Evolutionary conservation across 2,888 invertebrate species (phyloP), one percentile per base, ranked within the genome.

Genomic region (Miltochrista miniata): DNA sequence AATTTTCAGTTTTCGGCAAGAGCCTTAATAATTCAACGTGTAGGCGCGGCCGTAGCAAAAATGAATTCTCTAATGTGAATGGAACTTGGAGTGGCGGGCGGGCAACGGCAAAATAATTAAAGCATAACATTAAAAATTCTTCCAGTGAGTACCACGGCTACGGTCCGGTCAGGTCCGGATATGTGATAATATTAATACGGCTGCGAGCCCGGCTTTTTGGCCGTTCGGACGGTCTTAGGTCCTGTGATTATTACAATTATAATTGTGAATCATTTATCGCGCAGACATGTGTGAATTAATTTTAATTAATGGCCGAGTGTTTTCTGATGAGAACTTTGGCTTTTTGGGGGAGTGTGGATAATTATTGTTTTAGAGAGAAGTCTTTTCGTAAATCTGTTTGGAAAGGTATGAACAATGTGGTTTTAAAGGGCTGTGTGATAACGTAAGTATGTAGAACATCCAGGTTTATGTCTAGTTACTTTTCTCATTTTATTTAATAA

Each of bases 11-110:
- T 89, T 89, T 90, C 88, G 87, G 85, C 86, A 84, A 89, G 74
- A 61, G 64, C 59, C 50, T 71, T 61, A 72, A 71, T 71, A 70
- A 72, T 71, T 68, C 65, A 72, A 53, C 45, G 54, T 46, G 63
- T 64, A 71, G 65, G 73, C 73, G 65, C 71, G 62, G 69, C 66
- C 59, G 67, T 64, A 72, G 83, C 88, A 90, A 90, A 90, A 91
- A 91, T 85, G 89, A 85, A 88, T 87, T 67, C 87, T 86, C 90
- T 90, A 89, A 91, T 90, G 90, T 87, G 90, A 88, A 90, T 90
- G 89, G 87, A 89, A 90, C 90, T 90, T 87, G 87, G 82, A 64
- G 55, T 56, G 68, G 61, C 57, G 70, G 76, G 68, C 71, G 69
- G 76, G 74, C 80, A 77, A 77, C 76, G 77, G 84, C 84, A 85